These are phyloP conservation scores for Raphicerus campestris DNA, from an alignment of 2,113 vertebrate species.

Conservation along the genomic window DNA sequence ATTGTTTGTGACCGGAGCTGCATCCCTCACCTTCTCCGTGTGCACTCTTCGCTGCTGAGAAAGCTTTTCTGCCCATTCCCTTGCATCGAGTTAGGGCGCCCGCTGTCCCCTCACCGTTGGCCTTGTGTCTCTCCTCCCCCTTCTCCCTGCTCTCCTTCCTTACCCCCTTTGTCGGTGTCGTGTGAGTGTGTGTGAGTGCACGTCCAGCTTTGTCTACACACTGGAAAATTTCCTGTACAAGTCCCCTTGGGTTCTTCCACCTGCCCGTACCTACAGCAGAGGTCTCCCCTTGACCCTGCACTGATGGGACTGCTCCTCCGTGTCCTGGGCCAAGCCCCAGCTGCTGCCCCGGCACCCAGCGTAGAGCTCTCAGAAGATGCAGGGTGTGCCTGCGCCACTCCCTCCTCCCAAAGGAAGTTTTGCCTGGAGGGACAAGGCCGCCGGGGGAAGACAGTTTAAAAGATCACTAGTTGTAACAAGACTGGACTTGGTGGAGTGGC, in stretches of 20 bases:
- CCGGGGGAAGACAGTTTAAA: neutral
- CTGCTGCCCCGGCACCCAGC: neutral
- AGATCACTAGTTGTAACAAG: slow-evolving; percentile 49
- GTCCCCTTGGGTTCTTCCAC: neutral
- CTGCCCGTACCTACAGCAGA: slow-evolving; percentile 10
- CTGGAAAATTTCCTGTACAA: neutral
- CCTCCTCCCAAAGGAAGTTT: slow-evolving; percentile 38
- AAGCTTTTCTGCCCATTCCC: slow-evolving; percentile 59
- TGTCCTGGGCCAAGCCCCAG: neutral
- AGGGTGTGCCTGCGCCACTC: neutral
- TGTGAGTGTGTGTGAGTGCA: neutral
- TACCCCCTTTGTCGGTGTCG: neutral
- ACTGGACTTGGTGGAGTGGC: slow-evolving; percentile 68
- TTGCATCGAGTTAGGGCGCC: slow-evolving; percentile 38
- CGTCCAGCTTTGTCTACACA: slow-evolving; percentile 47
- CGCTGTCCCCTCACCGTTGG: neutral
- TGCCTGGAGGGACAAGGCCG: slow-evolving; percentile 41
- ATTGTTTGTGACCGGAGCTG: slow-evolving; percentile 61
- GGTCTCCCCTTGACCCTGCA: neutral
- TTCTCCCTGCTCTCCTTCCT: neutral
- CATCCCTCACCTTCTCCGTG: slow-evolving; percentile 56
- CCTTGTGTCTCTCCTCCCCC: neutral
- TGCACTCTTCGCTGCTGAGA: slow-evolving; percentile 56
- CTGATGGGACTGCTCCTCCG: neutral
- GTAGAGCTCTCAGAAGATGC: neutral